phyloP scores from a whole-genome alignment of 2,888 invertebrate species.

The Melanchra persicariae region DNA sequence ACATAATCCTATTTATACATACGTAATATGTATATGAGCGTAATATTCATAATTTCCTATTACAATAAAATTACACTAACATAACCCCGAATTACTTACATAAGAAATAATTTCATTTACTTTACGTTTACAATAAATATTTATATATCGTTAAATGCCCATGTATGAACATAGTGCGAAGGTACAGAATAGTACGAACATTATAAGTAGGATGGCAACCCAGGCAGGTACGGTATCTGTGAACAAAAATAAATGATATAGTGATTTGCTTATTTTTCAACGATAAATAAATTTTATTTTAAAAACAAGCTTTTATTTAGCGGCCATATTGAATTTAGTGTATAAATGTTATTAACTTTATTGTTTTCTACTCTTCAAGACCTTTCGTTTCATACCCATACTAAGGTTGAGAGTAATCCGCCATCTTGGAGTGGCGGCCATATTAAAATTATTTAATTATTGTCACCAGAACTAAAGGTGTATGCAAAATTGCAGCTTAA shows the following conservation, averaged over 20 bases:
- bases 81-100: conserved; percentile 77
- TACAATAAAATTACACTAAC: conserved; percentile 71
- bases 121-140: conserved; percentile 69
- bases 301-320: too few species aligned
- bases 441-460: too few species aligned
- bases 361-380: too few species aligned
- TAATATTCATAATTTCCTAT: conserved; percentile 79
- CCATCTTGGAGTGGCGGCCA: too few species aligned
- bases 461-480: too few species aligned
- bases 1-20: conserved; percentile 84
- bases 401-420: too few species aligned
- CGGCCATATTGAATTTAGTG: too few species aligned
- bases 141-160: conserved; percentile 91
- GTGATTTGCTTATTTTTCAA: background rate
- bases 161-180: conserved; percentile 96
- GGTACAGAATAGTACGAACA: conserved; percentile 94
- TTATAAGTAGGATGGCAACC: conserved; percentile 94
- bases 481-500: too few species aligned
- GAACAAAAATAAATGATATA: conserved; percentile 63
- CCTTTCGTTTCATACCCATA: too few species aligned
- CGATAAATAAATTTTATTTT: too few species aligned
- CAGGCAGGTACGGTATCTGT: conserved; percentile 95
- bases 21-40: conserved; percentile 81
- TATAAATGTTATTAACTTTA: too few species aligned
- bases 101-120: conserved; percentile 65